These are phyloP conservation scores for Aegotheles bennettii DNA, from an alignment of 2,113 vertebrate genomes.

Conservation along the genomic window DNA sequence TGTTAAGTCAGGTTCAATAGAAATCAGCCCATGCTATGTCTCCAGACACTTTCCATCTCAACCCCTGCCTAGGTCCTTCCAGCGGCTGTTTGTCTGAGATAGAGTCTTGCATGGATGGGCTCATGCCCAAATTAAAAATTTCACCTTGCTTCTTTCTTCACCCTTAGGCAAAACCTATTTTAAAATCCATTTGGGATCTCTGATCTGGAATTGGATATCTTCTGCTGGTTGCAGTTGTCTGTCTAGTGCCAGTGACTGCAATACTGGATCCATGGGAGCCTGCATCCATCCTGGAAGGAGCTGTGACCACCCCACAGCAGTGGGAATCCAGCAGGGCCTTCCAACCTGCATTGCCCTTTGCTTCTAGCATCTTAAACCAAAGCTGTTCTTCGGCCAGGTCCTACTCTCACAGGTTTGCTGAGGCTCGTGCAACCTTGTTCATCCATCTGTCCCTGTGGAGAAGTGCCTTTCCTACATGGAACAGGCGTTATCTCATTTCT, in stretches of 20 bases:
- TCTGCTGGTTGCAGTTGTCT: neutral
- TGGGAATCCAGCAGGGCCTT: neutral
- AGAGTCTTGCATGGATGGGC: neutral
- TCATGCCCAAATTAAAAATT: neutral
- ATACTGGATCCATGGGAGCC: neutral
- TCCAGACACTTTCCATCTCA: neutral
- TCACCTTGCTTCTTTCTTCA: neutral
- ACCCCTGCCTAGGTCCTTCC: neutral
- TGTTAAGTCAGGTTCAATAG: neutral
- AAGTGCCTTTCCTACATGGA: neutral
- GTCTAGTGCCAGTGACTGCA: neutral
- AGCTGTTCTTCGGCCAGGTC: neutral
- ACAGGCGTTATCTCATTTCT: neutral
- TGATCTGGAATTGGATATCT: neutral
- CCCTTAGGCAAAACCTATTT: neutral
- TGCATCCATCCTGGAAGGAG: neutral
- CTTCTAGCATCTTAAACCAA: neutral
- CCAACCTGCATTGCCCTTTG: neutral
- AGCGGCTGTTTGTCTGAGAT: neutral
- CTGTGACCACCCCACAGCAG: neutral
- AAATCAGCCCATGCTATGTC: neutral
- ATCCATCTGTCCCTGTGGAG: fast-evolving
- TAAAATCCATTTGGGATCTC: neutral
- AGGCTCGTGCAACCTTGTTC: neutral
- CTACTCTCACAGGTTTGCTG: neutral